phyloP scores from a whole-genome alignment of 1,140 invertebrate genomes.

The Cydia fagiglandana region DNA sequence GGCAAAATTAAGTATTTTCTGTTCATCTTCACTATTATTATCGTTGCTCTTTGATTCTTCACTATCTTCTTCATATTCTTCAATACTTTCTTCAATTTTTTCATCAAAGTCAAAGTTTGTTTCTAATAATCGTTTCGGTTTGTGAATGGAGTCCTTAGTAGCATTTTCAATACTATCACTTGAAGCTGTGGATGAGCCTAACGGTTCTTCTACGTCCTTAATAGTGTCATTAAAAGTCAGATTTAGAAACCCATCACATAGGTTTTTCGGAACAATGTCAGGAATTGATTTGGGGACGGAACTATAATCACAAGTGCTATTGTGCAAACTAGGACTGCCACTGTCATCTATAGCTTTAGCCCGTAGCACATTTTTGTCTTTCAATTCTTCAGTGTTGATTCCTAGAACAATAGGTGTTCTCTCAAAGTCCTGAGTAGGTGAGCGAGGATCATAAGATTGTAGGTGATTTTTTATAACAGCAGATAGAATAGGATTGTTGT shows the following conservation, averaged over 20 bases:
- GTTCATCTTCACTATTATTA: conserved; percentile 37
- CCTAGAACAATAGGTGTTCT: conserved; percentile 67
- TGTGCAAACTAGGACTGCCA: conserved; percentile 57
- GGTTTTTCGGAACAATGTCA: conserved; percentile 65
- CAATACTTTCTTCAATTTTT: conserved; percentile 51
- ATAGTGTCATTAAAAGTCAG: conserved; percentile 61
- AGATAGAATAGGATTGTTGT: conserved; percentile 71
- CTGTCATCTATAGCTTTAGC: conserved; percentile 46
- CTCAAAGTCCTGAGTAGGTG: conserved; percentile 72
- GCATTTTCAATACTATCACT: conserved; percentile 66
- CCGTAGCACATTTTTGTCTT: conserved; percentile 45
- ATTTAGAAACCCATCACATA: conserved; percentile 66
- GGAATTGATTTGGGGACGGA: conserved; percentile 48
- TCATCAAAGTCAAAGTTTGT: conserved; percentile 78
- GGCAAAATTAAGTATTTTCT: conserved; percentile 52
- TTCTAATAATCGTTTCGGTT: conserved; percentile 64
- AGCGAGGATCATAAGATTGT: conserved; percentile 71
- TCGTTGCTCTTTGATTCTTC: conserved; percentile 16
- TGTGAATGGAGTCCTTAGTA: conserved; percentile 44
- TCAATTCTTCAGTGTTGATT: conserved; percentile 47
- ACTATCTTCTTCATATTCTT: conserved; percentile 50
- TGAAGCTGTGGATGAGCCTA: conserved; percentile 69
- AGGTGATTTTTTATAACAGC: conserved; percentile 75
- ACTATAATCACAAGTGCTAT: conserved; percentile 50
- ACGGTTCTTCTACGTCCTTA: conserved; percentile 60